Base-by-base conservation (phyloP, 37 sponge, comb jelly and placozoan species). In the Aplysina aerophoba region DNA sequence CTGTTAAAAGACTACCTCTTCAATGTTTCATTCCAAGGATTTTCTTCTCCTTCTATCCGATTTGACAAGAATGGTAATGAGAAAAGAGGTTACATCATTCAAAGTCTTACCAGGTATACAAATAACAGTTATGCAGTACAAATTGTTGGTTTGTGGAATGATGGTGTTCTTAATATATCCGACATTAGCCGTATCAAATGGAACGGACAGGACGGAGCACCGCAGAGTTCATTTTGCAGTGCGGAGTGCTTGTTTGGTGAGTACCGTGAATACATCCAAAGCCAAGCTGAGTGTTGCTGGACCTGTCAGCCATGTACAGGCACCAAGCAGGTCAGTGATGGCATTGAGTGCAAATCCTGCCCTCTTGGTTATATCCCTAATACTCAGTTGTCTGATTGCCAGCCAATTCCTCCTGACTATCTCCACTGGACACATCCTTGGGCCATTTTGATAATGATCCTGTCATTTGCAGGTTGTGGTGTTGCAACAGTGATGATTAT, bases 21-120 rank as follows among this genome's bases (percentile, higher is more conserved):
- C 3, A 86, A 88, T 50, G 86, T 91, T 12, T 38, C 63, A 21
- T 91, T 91, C 58, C 58, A 37, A 14, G 85, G 87, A 54, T 28
- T 27, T 16, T 71, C 91, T 12, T 68, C 50, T 28, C 80, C 16
- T 13, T 24, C 20, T 20, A 50, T 93, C 2, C 0, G 17, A 8
- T 92, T 94, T 92, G 95, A 92, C 58, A 59, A 38, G 0, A 88
- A 58, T 77, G 92, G 89, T 40, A 87, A 89, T 73, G 64, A 33
- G 20, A 25, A 64, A 4, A 83, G 81, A 6, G 64, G 59, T 0
- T 92, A 83, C 81, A n/a, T 33, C 13, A 77, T 92, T 20, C 69
- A 60, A 15, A 90, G 90, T 55, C 69, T 92, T 30, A 24, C 57
- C 35, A 25, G 59, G 36, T 24, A 4, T 17, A 31, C 73, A 38